These are phyloP conservation scores for Sardinella longiceps DNA, from an alignment of 2,797 vertebrate genomes.

Conservation along the genomic window DNA sequence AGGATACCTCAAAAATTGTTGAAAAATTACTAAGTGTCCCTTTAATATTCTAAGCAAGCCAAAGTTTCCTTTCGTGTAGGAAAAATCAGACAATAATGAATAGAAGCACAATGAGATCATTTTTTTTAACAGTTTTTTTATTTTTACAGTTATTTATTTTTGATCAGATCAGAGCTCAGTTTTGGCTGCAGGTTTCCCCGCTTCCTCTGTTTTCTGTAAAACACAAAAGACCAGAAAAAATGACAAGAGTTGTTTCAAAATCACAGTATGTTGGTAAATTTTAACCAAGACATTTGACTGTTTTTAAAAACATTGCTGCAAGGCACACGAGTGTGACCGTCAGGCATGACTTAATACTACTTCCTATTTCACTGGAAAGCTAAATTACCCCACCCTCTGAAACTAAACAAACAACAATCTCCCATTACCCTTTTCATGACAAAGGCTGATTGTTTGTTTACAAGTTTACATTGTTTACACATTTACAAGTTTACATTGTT, in stretches of 20 bases:
- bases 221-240: conserved; percentile 24
- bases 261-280: too few species aligned
- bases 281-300: neutral
- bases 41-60: too few species aligned
- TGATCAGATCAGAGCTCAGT: conserved; percentile 74
- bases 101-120: too few species aligned
- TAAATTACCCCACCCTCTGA: neutral
- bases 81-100: neutral
- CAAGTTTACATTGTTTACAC: too few species aligned
- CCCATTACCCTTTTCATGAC: neutral
- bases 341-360: too few species aligned
- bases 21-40: too few species aligned
- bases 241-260: too few species aligned
- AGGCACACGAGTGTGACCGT: neutral
- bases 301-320: neutral
- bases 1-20: too few species aligned
- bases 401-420: neutral
- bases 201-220: conserved; percentile 68
- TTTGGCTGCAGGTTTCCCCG: conserved; percentile 62
- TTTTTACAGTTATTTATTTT: conserved; percentile 48
- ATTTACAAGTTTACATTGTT: too few species aligned
- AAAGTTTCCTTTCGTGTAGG: too few species aligned
- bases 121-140: too few species aligned
- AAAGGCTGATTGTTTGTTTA: neutral
- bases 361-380: neutral